Conservation (phyloP, 1,140 invertebrate species). For the Acromyrmex echinatior region DNA sequence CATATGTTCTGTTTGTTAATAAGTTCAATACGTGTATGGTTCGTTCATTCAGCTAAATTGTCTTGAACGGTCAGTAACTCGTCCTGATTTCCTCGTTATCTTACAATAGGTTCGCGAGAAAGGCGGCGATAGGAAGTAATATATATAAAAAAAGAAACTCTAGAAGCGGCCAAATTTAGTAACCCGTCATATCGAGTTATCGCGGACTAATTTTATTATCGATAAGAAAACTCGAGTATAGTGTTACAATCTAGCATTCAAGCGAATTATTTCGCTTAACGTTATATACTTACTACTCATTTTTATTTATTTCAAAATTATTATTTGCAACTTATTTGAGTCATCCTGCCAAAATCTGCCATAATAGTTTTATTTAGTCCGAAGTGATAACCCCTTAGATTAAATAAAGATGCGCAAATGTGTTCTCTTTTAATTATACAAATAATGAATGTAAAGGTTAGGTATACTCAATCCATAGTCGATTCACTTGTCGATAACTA, state of each 20-base stretch:
- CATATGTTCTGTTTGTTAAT: neutral
- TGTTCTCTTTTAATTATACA: slow-evolving; percentile 24
- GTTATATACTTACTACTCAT: slow-evolving; percentile 1
- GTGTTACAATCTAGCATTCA: slow-evolving; percentile 52
- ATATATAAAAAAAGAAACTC: slow-evolving; percentile 66
- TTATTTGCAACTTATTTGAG: slow-evolving; percentile 31
- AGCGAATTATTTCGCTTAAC: slow-evolving; percentile 47
- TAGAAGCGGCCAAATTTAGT: slow-evolving; percentile 81
- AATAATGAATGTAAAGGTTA: neutral
- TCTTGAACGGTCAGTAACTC: slow-evolving; percentile 35
- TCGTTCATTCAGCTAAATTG: neutral
- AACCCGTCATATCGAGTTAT: slow-evolving; percentile 79
- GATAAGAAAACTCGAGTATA: slow-evolving; percentile 74
- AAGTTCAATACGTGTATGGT: neutral
- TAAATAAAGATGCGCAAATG: slow-evolving; percentile 35
- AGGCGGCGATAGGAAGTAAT: slow-evolving; percentile 22
- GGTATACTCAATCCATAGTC: slow-evolving; percentile 21
- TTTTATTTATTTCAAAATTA: slow-evolving; percentile 28
- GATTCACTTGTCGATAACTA: slow-evolving; percentile 15
- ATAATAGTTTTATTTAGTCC: slow-evolving; percentile 35
- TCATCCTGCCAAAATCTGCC: slow-evolving; percentile 12
- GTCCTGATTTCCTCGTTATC: slow-evolving; percentile 3
- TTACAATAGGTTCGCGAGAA: neutral
- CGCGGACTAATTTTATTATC: slow-evolving; percentile 77
- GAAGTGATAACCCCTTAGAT: slow-evolving; percentile 9